These are phyloP conservation scores for Oceanites oceanicus DNA, from an alignment of 2,113 vertebrate genomes.

Conservation along the genomic window DNA sequence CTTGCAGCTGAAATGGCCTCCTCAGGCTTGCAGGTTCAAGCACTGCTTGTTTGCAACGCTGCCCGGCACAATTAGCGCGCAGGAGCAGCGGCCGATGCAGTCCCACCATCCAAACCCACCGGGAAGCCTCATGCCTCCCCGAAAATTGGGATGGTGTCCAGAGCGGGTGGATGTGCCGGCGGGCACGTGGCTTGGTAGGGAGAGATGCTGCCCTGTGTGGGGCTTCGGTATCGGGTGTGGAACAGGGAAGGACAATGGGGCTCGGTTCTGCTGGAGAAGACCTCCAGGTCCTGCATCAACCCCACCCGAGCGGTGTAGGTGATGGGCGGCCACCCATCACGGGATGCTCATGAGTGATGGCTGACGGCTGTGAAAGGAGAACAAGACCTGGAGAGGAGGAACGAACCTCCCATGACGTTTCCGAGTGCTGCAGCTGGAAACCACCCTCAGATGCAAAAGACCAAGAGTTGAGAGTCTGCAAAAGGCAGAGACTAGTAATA, in stretches of 20 bases:
- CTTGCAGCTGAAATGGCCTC: background rate
- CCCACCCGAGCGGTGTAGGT: no score
- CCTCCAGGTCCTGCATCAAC: background rate
- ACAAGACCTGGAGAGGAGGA: background rate
- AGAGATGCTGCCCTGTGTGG: background rate
- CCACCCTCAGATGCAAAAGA: background rate
- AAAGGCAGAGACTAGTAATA: background rate
- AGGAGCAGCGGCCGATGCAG: rapidly evolving
- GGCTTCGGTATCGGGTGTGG: rapidly evolving
- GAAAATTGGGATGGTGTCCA: rapidly evolving
- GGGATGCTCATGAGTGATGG: background rate
- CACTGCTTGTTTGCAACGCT: background rate
- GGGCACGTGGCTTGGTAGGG: rapidly evolving
- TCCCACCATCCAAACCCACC: background rate
- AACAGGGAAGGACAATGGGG: rapidly evolving
- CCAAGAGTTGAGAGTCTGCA: no score
- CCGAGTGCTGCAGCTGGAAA: rapidly evolving
- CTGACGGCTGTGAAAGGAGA: background rate
- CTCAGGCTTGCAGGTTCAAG: background rate
- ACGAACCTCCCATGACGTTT: rapidly evolving
- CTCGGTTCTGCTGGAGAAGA: background rate
- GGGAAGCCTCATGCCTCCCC: rapidly evolving
- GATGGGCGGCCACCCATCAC: background rate
- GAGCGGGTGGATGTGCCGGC: rapidly evolving
- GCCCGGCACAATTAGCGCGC: background rate